Evolutionary conservation across 2,113 vertebrate genomes (phyloP).

Genomic region (Barnardius zonarius): DNA sequence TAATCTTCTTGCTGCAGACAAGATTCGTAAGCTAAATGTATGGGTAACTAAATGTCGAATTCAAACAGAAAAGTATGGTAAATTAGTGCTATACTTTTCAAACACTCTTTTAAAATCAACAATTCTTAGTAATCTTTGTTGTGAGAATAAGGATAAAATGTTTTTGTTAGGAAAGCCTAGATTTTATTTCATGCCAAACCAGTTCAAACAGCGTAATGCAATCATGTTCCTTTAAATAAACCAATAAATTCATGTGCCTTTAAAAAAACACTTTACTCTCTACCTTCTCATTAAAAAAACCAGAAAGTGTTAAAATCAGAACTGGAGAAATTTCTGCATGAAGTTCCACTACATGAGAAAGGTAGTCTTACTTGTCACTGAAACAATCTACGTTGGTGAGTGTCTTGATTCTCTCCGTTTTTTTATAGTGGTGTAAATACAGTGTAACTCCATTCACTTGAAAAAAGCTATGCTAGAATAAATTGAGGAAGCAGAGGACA

Average conservation of each 20-base stretch:
- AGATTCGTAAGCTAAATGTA: neutral
- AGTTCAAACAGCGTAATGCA: neutral
- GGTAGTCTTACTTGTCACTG: neutral
- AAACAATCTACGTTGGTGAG: neutral
- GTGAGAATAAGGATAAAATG: constrained; percentile 1
- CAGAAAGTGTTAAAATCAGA: neutral
- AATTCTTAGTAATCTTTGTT: neutral
- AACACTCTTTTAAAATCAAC: neutral
- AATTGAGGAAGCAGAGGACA: neutral
- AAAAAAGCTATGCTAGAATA: neutral
- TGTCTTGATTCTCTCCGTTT: neutral
- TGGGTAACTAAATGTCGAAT: neutral
- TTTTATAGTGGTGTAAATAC: neutral
- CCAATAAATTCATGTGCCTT: neutral
- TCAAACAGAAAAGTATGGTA: neutral
- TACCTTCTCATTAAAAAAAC: neutral
- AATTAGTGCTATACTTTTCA: neutral
- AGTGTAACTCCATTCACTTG: neutral
- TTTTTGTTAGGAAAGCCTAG: constrained; percentile 4
- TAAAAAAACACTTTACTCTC: neutral
- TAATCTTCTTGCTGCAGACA: neutral
- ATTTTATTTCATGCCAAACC: neutral
- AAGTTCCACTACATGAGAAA: neutral
- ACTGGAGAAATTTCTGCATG: neutral
- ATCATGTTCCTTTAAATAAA: neutral